Conservation (phyloP, 2,888 invertebrate species). For the Drosophila kambysellisi region DNA sequence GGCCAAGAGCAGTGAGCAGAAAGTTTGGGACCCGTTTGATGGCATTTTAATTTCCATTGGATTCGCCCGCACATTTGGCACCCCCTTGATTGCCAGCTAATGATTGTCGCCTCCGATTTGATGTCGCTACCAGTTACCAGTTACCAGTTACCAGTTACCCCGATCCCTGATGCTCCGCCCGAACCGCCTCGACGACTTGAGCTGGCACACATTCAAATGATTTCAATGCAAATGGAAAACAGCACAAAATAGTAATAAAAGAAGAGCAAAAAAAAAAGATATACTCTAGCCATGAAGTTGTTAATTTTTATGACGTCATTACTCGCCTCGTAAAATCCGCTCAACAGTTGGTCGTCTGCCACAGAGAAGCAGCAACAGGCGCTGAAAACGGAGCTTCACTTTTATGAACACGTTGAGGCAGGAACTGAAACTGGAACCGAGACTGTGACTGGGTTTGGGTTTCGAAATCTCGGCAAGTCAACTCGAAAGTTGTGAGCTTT, state of each 20-base stretch:
- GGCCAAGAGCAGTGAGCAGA: slow-evolving; percentile 19
- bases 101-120: slow-evolving; percentile 48
- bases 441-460: slow-evolving; percentile 7
- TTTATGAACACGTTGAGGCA: slow-evolving; percentile 70
- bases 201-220: slow-evolving; percentile 66
- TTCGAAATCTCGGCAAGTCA: slow-evolving; percentile 55
- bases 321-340: slow-evolving; percentile 83
- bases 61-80: slow-evolving; percentile 35
- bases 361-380: slow-evolving; percentile 71
- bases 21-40: slow-evolving; percentile 48
- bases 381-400: slow-evolving; percentile 38
- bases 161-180: not conserved
- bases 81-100: slow-evolving; percentile 52
- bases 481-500: slow-evolving; percentile 67
- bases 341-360: slow-evolving; percentile 82
- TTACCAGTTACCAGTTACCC: slow-evolving; percentile 1
- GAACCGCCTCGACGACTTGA: slow-evolving; percentile 1
- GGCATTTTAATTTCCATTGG: slow-evolving; percentile 64
- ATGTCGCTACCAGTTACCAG: slow-evolving; percentile 13
- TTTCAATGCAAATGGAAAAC: slow-evolving; percentile 45
- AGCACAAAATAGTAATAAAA: slow-evolving; percentile 39
- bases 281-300: slow-evolving; percentile 70
- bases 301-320: slow-evolving; percentile 85
- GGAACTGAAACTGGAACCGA: slow-evolving; percentile 24
- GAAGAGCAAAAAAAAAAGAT: slow-evolving; percentile 13